phyloP scores from a whole-genome alignment of 2,113 vertebrate genomes.

The Myiozetetes cayanensis region DNA sequence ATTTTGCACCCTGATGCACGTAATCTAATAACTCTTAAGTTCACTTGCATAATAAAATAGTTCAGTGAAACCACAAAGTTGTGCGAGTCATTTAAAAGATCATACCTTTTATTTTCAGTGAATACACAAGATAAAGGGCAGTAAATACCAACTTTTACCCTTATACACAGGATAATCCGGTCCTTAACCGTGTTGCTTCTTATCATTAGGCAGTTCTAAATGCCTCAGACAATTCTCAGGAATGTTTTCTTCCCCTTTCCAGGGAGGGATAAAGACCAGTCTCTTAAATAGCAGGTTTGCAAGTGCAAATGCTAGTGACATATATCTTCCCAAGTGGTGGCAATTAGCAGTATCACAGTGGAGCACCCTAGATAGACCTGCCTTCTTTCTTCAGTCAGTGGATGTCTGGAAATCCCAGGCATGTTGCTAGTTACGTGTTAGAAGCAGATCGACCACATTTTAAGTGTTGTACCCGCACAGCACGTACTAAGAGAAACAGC shows the following conservation, averaged over 20 bases:
- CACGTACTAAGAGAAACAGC: not conserved
- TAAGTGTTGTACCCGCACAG: not conserved
- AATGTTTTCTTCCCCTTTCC: slow-evolving; percentile 25
- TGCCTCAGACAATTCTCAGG: slow-evolving; percentile 5
- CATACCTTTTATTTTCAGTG: not conserved
- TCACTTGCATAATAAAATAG: not conserved
- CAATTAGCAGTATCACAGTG: not conserved
- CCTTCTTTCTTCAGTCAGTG: not conserved
- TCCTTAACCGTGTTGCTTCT: not conserved
- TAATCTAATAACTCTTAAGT: not conserved
- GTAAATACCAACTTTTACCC: slow-evolving; percentile 47
- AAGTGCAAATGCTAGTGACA: not conserved
- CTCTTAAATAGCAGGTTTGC: slow-evolving; percentile 9
- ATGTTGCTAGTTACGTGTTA: not conserved
- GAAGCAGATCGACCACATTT: not conserved
- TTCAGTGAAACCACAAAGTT: slow-evolving; percentile 6
- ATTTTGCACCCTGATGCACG: not conserved
- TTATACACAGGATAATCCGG: not conserved
- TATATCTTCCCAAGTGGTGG: not conserved
- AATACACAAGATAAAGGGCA: slow-evolving; percentile 18
- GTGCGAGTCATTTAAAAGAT: slow-evolving; percentile 1
- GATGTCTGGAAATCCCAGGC: not conserved
- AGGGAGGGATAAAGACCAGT: not conserved
- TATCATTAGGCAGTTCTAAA: slow-evolving; percentile 1
- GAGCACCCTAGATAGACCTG: not conserved